These are phyloP conservation scores for Cydia splendana DNA, from an alignment of 1,140 invertebrate species.

Conservation along the genomic window DNA sequence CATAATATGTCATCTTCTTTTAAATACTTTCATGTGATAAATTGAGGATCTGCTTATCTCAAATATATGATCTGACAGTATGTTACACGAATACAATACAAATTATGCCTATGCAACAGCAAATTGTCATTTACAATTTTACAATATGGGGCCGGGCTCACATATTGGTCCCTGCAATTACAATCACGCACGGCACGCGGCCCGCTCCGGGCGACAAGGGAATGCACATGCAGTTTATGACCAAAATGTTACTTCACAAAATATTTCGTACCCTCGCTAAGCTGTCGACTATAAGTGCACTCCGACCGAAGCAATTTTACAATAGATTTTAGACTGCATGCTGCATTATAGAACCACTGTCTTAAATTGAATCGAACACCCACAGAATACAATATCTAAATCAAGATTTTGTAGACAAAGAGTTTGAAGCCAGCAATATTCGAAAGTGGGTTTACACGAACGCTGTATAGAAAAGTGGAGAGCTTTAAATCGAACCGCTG, in stretches of 20 bases:
- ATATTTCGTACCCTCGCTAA: slow-evolving; percentile 53
- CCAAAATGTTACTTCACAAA: slow-evolving; percentile 55
- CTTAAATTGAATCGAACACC: slow-evolving; percentile 22
- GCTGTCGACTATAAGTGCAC: slow-evolving; percentile 44
- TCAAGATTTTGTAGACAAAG: slow-evolving; percentile 23
- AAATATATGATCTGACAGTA: too few species aligned
- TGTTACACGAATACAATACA: too few species aligned
- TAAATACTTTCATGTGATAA: too few species aligned
- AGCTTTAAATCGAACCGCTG: slow-evolving; percentile 34
- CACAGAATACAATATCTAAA: slow-evolving; percentile 31
- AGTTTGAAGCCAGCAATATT: slow-evolving; percentile 24
- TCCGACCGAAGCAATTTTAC: slow-evolving; percentile 24
- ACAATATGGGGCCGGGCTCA: not conserved
- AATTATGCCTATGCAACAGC: not conserved
- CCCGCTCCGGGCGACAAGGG: slow-evolving; percentile 44
- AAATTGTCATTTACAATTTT: not conserved
- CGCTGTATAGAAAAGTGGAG: not conserved
- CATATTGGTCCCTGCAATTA: slow-evolving; percentile 7
- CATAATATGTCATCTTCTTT: too few species aligned
- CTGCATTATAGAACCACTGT: slow-evolving; percentile 19
- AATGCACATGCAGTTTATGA: slow-evolving; percentile 55
- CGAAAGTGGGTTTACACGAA: slow-evolving; percentile 22
- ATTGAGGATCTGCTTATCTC: too few species aligned
- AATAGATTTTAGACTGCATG: not conserved
- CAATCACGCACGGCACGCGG: slow-evolving; percentile 39